Evolutionary conservation across 2,888 invertebrate species (phyloP), one percentile per base, ranked within the genome.

Genomic region (Pelosia muscerda): DNA sequence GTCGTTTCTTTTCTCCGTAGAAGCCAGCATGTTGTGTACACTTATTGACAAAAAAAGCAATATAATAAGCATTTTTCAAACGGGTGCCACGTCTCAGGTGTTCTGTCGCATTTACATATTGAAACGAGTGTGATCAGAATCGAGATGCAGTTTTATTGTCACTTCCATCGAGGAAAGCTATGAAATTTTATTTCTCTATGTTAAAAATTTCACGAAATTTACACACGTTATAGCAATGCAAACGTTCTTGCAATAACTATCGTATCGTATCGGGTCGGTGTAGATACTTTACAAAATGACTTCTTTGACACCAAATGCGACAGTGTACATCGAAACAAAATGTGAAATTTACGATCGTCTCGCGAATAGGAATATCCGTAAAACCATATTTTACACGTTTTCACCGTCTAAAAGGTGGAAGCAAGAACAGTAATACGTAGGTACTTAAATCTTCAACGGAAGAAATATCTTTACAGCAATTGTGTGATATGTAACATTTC

Each of bases 61-160:
- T 92, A 90, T 92, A 88, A 91, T 92, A 92, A 92, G 89, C 86
- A 91, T 92, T 90, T 92, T 89, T 91, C 89, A 89, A 86, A 83
- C 82, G 86, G 83, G 82, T 84, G 80, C 84, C 83, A 83, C 81
- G 93, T 87, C 93, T 86, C 94, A 94, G 94, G 93, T 94, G 94
- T 84, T 86, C 86, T 80, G 85, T 83, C 88, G 86, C 86, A 88
- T 90, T 88, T 90, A 92, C 92, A 93, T 92, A 94, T 93, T 86
- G 92, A 87, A 91, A 90, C 88, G 91, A 86, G 88, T 93, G 93
- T 93, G 93, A 93, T 92, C 92, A 89, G 94, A 93, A 94, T 93
- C 88, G 93, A 89, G 90, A 93, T 93, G 94, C 93, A 94, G 86
- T 93, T 94, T 94, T 94, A 94, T 93, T 93, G 92, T 93, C 91